These are phyloP conservation scores for Phataginus tetradactyla DNA, from an alignment of 2,797 vertebrate species.

Conservation along the genomic window DNA sequence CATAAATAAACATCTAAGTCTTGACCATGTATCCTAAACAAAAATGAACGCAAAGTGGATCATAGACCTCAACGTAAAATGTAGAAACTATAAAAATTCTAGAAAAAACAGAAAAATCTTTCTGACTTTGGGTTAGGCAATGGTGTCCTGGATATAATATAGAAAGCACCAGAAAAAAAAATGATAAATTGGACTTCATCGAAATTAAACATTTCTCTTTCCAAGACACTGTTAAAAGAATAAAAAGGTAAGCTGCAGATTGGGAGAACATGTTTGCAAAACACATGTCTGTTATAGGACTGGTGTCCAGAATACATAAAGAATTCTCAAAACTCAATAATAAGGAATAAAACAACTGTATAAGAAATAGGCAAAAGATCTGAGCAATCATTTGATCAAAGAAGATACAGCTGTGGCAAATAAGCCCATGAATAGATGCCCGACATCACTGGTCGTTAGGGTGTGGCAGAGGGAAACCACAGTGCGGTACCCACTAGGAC, in stretches of 20 bases:
- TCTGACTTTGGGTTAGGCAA: too few relatives aligned
- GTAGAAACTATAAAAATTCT: not conserved
- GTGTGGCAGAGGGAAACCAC: not conserved
- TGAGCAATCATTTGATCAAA: not conserved
- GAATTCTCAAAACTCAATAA: not conserved
- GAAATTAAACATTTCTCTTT: not conserved
- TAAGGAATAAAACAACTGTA: not conserved
- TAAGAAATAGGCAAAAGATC: not conserved
- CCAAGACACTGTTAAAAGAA: not conserved
- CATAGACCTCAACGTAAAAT: not conserved
- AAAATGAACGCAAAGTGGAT: not conserved
- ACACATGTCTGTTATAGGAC: not conserved
- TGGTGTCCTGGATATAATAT: not conserved
- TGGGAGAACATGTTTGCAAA: not conserved
- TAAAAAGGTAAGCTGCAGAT: not conserved
- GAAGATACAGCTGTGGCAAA: not conserved
- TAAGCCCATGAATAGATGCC: not conserved
- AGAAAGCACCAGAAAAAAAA: not conserved
- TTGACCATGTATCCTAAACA: not conserved
- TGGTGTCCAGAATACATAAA: not conserved
- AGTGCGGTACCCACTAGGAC: fast-evolving
- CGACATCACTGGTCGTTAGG: fast-evolving
- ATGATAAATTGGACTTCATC: not conserved
- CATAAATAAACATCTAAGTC: not conserved
- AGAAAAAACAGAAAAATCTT: not conserved